Conservation (phyloP, 2,797 vertebrate species). For the Oreochromis grahami region DNA sequence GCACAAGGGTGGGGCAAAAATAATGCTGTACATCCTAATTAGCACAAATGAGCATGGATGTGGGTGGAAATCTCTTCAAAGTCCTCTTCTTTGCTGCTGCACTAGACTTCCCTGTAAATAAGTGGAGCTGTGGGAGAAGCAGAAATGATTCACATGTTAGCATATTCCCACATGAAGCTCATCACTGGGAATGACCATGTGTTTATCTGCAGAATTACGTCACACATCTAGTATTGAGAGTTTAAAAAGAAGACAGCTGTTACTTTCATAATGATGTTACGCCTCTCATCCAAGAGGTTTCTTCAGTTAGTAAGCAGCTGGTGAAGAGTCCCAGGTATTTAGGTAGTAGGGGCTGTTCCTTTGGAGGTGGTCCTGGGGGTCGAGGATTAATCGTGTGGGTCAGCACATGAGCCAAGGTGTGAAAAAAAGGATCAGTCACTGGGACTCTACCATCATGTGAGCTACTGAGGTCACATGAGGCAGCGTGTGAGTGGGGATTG, state of each 20-base stretch:
- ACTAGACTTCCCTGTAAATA: background rate
- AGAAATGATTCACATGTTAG: background rate
- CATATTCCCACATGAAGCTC: background rate
- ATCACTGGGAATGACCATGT: background rate
- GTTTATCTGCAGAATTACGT: background rate
- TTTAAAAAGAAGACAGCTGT: background rate
- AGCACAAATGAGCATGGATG: background rate
- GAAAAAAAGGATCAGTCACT: background rate
- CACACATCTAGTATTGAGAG: background rate
- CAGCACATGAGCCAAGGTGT: background rate
- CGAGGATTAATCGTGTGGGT: background rate
- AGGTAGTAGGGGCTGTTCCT: background rate
- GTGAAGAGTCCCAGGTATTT: background rate
- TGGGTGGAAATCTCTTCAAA: background rate
- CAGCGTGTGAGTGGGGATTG: background rate
- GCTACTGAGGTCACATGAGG: background rate
- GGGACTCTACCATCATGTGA: background rate
- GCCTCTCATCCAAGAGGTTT: background rate
- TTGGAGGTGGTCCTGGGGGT: background rate
- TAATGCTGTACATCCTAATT: background rate
- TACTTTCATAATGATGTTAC: background rate
- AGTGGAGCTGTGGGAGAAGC: background rate
- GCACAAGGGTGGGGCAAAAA: background rate
- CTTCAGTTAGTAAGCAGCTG: background rate
- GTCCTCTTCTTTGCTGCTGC: background rate